A percentile compares a stretch with the other conserved stretches of the same genome.
These are phyloP conservation scores for Platerodrilus igneus DNA, from an alignment of 2,888 invertebrate genomes.

Conservation along the genomic window DNA sequence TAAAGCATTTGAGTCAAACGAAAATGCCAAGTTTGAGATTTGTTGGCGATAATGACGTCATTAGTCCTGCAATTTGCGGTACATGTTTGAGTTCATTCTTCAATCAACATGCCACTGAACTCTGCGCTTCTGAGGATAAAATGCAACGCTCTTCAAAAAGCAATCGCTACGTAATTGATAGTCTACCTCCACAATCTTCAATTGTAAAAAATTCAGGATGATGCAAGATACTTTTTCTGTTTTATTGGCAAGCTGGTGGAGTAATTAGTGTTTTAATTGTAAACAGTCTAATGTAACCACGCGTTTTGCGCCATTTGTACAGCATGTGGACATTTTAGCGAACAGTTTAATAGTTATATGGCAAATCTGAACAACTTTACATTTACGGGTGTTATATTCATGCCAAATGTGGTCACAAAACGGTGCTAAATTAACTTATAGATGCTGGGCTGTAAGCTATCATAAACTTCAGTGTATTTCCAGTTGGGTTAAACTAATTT, in stretches of 20 bases:
- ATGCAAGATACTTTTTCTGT: background rate
- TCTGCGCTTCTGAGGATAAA: slow-evolving; percentile 12
- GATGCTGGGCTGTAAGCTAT: too few relatives aligned
- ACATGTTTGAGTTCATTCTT: slow-evolving; percentile 23
- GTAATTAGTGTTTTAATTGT: slow-evolving; percentile 4
- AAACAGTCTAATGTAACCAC: slow-evolving; percentile 15
- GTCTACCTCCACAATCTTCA: background rate
- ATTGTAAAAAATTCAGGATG: too few relatives aligned
- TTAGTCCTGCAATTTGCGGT: slow-evolving; percentile 25
- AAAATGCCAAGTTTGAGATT: too few relatives aligned
- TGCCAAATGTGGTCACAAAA: slow-evolving; percentile 24
- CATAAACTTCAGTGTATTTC: too few relatives aligned
- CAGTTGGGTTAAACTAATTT: too few relatives aligned
- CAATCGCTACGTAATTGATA: slow-evolving; percentile 16
- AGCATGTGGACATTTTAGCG: slow-evolving; percentile 22
- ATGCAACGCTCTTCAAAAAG: slow-evolving; percentile 14
- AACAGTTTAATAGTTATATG: slow-evolving; percentile 23
- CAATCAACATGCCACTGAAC: slow-evolving; percentile 20
- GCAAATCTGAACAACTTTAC: slow-evolving; percentile 20
- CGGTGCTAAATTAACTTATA: slow-evolving; percentile 15
- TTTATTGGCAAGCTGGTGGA: slow-evolving; percentile 2
- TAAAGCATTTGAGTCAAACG: too few relatives aligned
- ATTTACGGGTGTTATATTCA: slow-evolving; percentile 17
- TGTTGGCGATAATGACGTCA: slow-evolving; percentile 25
- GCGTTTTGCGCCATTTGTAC: slow-evolving; percentile 20